Conservation (phyloP, 2,797 vertebrate genomes). For the Hydrolagus colliei region DNA sequence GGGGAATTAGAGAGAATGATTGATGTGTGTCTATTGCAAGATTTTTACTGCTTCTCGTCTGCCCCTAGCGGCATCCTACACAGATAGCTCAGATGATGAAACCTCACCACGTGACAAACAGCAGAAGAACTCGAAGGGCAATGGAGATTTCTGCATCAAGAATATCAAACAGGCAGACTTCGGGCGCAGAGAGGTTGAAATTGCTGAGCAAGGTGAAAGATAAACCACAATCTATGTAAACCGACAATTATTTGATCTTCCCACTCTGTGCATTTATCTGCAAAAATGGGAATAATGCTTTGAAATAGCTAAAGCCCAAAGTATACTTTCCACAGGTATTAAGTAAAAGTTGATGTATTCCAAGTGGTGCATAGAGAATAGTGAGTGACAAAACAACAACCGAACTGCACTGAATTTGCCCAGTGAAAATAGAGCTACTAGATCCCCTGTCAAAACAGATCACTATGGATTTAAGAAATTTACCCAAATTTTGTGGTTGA, state of each 20-base stretch:
- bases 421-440: too few species aligned
- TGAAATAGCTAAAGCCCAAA: neutral
- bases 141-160: constrained; percentile 92
- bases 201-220: constrained; percentile 81
- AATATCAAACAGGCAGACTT: constrained; percentile 98
- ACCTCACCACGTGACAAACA: constrained; percentile 94
- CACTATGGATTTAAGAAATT: too few species aligned
- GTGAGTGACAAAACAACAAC: too few species aligned
- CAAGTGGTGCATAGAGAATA: too few species aligned
- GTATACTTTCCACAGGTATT: neutral
- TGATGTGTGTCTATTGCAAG: neutral
- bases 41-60: constrained; percentile 8
- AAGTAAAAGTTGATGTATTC: neutral
- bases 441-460: too few species aligned
- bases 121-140: constrained; percentile 94
- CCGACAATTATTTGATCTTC: too few species aligned
- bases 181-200: constrained; percentile 92
- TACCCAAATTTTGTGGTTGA: too few species aligned
- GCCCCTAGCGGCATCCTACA: constrained; percentile 85
- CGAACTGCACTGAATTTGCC: too few species aligned
- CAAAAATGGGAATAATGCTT: too few species aligned
- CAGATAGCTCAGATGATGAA: constrained; percentile 96
- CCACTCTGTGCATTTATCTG: too few species aligned
- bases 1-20: neutral
- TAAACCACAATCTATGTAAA: neutral